Evolutionary conservation across 53 echinoderm and acorn worm species (phyloP).

Genomic region (Astropecten irregularis): DNA sequence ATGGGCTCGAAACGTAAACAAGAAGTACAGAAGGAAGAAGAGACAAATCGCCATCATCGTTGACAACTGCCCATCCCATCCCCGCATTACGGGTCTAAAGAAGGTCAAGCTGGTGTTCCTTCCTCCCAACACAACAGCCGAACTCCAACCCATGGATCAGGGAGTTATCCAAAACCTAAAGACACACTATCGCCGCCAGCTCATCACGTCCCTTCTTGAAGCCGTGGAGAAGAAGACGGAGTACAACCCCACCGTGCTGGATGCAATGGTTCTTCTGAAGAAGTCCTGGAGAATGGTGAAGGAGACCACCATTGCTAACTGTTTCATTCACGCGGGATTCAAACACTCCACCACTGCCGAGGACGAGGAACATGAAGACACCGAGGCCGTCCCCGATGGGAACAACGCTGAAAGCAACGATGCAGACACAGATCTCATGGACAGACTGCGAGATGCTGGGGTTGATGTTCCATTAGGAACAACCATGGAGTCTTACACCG

Average conservation of each 20-base stretch:
- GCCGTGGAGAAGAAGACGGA: no score
- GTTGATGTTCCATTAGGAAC: not conserved
- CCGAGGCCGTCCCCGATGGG: not conserved
- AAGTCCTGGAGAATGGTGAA: no score
- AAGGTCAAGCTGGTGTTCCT: no score
- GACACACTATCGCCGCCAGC: no score
- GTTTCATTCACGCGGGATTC: no score
- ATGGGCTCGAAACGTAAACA: no score
- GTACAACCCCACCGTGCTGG: no score
- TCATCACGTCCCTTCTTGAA: no score
- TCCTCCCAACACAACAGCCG: slow-evolving; percentile 40
- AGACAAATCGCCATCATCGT: slow-evolving; percentile 53
- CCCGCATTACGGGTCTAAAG: not conserved
- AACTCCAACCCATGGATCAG: slow-evolving; percentile 45
- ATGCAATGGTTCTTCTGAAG: no score
- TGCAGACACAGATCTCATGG: no score
- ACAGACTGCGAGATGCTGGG: not conserved
- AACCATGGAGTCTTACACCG: not conserved
- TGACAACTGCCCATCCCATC: slow-evolving; percentile 59
- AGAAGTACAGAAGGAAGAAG: no score
- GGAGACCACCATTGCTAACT: no score
- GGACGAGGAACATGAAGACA: not conserved
- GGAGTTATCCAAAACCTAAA: slow-evolving; percentile 31
- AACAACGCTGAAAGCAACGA: not conserved
- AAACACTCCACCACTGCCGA: not conserved